Percentiles rank a stretch among this genome's conserved stretches.
Evolutionary conservation across 2,888 invertebrate species (phyloP).

Genomic region (Mythimna impura): DNA sequence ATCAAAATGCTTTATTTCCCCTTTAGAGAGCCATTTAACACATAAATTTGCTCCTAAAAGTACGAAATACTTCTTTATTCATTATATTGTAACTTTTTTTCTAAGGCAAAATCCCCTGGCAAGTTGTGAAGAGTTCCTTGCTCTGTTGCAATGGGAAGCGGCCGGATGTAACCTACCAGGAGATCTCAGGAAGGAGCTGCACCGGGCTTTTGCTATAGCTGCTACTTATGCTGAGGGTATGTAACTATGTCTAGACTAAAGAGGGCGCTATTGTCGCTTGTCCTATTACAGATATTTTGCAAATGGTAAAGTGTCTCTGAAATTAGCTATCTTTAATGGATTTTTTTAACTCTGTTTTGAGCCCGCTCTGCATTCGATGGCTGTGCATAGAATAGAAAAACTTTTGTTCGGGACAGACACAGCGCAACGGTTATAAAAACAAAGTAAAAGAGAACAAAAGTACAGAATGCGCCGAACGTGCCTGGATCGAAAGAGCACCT

Average conservation of each 20-base stretch:
- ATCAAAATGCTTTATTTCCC: too few relatives aligned
- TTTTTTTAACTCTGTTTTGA: background rate
- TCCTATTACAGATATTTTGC: background rate
- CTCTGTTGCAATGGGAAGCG: slow-evolving; percentile 85
- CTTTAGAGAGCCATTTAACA: background rate
- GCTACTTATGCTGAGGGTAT: slow-evolving; percentile 88
- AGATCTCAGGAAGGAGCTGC: slow-evolving; percentile 90
- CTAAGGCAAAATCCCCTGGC: slow-evolving; percentile 83
- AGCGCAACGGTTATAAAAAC: too few relatives aligned
- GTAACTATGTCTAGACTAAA: background rate
- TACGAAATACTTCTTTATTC: background rate
- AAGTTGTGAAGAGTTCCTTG: slow-evolving; percentile 83
- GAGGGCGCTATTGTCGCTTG: slow-evolving; percentile 5
- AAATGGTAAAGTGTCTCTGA: background rate
- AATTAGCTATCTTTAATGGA: background rate
- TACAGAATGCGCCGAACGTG: too few relatives aligned
- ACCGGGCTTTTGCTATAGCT: slow-evolving; percentile 93
- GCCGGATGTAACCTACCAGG: slow-evolving; percentile 83
- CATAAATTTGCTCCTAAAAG: background rate
- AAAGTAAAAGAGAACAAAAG: too few relatives aligned
- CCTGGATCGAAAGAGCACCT: too few relatives aligned
- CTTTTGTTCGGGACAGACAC: too few relatives aligned
- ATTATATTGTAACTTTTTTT: slow-evolving; percentile 13
- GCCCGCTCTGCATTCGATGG: background rate
- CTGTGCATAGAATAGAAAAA: too few relatives aligned